These are phyloP conservation scores for Tetragonula carbonaria DNA, from an alignment of 2,888 invertebrate species.

Conservation along the genomic window DNA sequence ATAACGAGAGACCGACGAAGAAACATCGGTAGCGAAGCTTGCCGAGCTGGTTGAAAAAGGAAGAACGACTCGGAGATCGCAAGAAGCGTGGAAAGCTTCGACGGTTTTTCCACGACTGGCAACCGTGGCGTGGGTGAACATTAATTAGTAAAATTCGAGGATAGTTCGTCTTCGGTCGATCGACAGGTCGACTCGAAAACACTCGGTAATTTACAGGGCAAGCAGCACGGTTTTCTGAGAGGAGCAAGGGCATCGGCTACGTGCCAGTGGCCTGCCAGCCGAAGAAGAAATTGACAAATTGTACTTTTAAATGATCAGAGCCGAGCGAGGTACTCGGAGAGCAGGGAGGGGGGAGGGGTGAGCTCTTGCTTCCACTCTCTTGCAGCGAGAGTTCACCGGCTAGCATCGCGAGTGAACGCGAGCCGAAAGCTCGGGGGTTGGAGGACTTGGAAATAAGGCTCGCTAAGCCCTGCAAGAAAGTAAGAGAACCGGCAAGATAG, in stretches of 20 bases:
- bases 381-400: slow-evolving; percentile 47
- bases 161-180: slow-evolving; percentile 65
- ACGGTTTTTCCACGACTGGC: slow-evolving; percentile 15
- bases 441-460: slow-evolving; percentile 71
- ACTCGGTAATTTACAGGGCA: slow-evolving; percentile 61
- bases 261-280: slow-evolving; percentile 52
- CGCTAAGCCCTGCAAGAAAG: slow-evolving; percentile 47
- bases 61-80: background rate
- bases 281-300: slow-evolving; percentile 73
- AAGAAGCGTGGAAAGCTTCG: background rate
- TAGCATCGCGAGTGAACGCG: background rate
- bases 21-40: slow-evolving; percentile 13
- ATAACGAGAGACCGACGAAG: background rate
- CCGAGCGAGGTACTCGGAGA: slow-evolving; percentile 1
- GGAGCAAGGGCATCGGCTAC: slow-evolving; percentile 42
- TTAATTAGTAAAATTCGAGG: slow-evolving; percentile 72
- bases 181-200: slow-evolving; percentile 69
- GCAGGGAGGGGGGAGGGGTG: background rate
- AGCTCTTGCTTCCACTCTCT: slow-evolving; percentile 21
- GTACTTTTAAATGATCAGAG: slow-evolving; percentile 72
- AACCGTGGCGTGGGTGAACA: slow-evolving; percentile 57
- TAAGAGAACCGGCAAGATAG: slow-evolving; percentile 23
- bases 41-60: background rate
- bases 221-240: background rate
- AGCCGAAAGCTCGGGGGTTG: slow-evolving; percentile 20